Evolutionary conservation across 2,888 invertebrate genomes (phyloP), one percentile per base, ranked within the genome.

Genomic region (Folsomia candida): DNA sequence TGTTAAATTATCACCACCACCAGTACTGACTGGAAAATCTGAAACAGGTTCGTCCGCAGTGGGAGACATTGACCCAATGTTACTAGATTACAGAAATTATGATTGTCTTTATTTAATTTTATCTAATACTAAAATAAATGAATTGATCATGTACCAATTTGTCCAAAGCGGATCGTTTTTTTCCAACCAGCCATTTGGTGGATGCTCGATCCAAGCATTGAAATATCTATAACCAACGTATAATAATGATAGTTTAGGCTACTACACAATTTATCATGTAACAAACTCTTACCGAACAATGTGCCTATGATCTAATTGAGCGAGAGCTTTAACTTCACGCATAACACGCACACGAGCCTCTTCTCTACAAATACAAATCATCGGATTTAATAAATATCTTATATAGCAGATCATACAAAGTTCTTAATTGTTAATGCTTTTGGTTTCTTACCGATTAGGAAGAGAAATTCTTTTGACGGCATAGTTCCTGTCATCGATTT

Each of bases 131-230:
- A 24, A 60, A 24, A 14, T 24, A 68, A 71, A 81, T 28, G 80
- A 81, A 71, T 74, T 57, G 27, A 18, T 61, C 73, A 76, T 77
- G n/a, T 77, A 86, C 86, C 72, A 69, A 37, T 84, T 83, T 79
- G 86, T 84, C 86, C 87, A 88, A 3, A 86, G 82, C 26, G 86
- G 86, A 83, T 96, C 96, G 66, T 89, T 88, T 28, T 88, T 86
- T 80, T 92, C 90, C 83, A 94, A 91, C 94, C 96, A 97, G 6
- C 89, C 90, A 9, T 87, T 85, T 1, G 97, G 97, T 9, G 97
- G 97, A 71, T 89, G 88, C 84, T 98, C 97, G 0, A 94, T 86
- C 98, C 98, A 99, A 0, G 97, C 91, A 85, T 95, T 91, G 84
- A 91, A 94, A 84, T 97, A 99, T 1, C 98, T n/a, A n/a, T n/a